Conservation (phyloP, 1,140 invertebrate genomes). For the Euwallacea similis region DNA sequence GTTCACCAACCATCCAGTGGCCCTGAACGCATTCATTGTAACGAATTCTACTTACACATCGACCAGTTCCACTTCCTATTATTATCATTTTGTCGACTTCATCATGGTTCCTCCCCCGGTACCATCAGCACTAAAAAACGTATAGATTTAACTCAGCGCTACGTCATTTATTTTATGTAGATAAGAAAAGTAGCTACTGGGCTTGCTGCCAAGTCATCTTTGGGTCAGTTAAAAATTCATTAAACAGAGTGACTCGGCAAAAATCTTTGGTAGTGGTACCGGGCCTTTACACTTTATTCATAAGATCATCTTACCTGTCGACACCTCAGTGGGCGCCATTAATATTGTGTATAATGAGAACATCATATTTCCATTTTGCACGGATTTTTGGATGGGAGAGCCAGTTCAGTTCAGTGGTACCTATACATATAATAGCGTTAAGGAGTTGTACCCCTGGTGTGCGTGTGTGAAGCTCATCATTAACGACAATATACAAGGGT, state of each 20-base stretch:
- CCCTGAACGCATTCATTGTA: too few relatives aligned
- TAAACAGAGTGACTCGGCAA: slow-evolving; percentile 40
- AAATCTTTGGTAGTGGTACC: slow-evolving; percentile 23
- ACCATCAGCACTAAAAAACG: neutral
- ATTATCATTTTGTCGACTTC: too few relatives aligned
- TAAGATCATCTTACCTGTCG: slow-evolving; percentile 30
- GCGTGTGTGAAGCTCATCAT: neutral
- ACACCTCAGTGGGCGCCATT: slow-evolving; percentile 23
- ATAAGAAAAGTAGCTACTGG: slow-evolving; percentile 43
- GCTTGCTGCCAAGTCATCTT: slow-evolving; percentile 40
- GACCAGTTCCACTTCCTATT: too few relatives aligned
- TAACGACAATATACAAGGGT: neutral
- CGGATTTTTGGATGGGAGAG: neutral
- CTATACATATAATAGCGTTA: neutral
- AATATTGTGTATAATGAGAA: neutral
- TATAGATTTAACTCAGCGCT: slow-evolving; percentile 12
- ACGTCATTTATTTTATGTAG: slow-evolving; percentile 45
- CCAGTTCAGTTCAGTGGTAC: too few relatives aligned
- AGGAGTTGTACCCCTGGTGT: neutral
- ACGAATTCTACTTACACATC: too few relatives aligned
- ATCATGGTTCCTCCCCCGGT: too few relatives aligned
- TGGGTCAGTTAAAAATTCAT: slow-evolving; percentile 40
- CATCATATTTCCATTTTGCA: neutral
- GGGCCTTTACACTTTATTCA: slow-evolving; percentile 28
- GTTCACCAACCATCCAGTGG: too few relatives aligned